Percentiles rank a stretch among this genome's conserved stretches.
phyloP scores from a whole-genome alignment of 2,113 vertebrate genomes.

The Hemiprocne comata region DNA sequence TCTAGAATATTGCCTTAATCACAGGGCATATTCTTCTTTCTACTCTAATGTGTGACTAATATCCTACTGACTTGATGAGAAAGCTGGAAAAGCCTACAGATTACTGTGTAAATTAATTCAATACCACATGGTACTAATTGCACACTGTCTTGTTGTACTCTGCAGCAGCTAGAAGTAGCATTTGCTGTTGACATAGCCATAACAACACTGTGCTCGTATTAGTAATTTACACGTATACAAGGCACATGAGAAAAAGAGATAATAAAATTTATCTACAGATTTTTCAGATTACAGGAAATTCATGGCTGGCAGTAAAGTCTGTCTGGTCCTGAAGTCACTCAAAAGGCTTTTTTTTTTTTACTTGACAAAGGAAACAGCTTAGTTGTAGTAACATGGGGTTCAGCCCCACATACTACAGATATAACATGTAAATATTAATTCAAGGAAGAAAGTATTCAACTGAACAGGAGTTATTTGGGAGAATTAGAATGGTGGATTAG shows the following conservation, averaged over 20 bases:
- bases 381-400: background rate
- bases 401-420: background rate
- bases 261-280: background rate
- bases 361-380: background rate
- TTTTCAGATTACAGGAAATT: background rate
- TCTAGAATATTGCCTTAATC: background rate
- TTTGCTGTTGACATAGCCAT: background rate
- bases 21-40: background rate
- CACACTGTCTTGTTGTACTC: background rate
- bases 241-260: background rate
- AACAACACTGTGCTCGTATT: background rate
- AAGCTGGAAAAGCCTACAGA: background rate
- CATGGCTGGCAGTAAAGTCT: background rate
- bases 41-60: background rate
- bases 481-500: background rate
- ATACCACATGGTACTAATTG: background rate
- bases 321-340: background rate
- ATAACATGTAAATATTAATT: background rate
- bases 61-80: background rate
- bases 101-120: background rate
- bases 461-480: background rate
- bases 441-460: background rate
- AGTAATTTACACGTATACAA: background rate
- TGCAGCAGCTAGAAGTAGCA: background rate
- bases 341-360: background rate